Base-by-base conservation (phyloP, 92 coral and sea anemone genomes). In the Heliopora coerulea region DNA sequence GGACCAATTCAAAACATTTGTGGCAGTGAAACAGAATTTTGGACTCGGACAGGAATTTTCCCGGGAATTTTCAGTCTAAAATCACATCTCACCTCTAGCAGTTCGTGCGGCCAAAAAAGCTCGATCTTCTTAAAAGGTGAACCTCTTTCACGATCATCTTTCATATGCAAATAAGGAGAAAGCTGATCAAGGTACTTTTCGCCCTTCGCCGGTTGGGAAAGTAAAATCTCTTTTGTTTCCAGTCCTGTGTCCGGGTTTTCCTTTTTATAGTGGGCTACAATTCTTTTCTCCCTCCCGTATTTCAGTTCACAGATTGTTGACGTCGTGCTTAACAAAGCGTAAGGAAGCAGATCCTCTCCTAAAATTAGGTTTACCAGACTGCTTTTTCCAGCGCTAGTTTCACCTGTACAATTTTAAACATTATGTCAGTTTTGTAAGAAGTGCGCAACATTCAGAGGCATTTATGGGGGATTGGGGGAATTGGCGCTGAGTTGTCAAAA, bases 341-440 rank as follows among this genome's bases (percentile, higher is more conserved):
- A 81, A 7, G 87, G 87, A 40, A 83, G 83, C 33, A 83, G 72
- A 8, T 83, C 78, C 39, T 83, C 87, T 27, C 87, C 87, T 28
- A 83, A 56, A 39, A 83, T 62, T 8, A 83, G 83, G 39, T 83
- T 83, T 1, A 83, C 24, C 31, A 83, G 52, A 37, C 87, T 83
- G 79, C 87, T 83, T 54, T 83, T 83, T 17, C 87, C 83, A 14
- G 87, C 60, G 25, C 83, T 56, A 1, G 80, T 69, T 63, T 83
- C 87, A 11, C 83, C 87, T 83, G 32, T n/a, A 49, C 26, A 28
- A 28, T 42, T 4, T 52, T 31, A 40, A 0, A 30, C 19, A 39
- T 10, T 3, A 24, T 5, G 3, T 5, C 6, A 50, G 9, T 3
- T 17, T 50, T 50, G 42, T 12, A 37, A 4, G 42, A 37, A 4